A percentile compares a stretch with the other conserved stretches of the same genome.
phyloP scores from a whole-genome alignment of 2,797 vertebrate genomes.

The Iguana delicatissima region DNA sequence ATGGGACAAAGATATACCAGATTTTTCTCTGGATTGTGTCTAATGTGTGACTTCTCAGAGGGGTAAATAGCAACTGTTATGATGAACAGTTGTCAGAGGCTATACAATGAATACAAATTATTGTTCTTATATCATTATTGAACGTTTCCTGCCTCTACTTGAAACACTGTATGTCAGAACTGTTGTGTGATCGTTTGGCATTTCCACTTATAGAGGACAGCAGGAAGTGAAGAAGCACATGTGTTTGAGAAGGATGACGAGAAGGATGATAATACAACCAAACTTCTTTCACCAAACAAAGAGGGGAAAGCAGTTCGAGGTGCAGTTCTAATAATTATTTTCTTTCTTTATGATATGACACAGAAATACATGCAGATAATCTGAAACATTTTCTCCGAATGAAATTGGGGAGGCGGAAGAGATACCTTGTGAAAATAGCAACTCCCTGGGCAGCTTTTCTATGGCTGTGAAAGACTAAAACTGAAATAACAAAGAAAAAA shows the following conservation, averaged over 20 bases:
- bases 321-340: conserved; percentile 28
- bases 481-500: neutral
- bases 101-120: neutral
- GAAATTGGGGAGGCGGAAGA: neutral
- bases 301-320: neutral
- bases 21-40: neutral
- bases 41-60: neutral
- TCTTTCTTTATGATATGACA: neutral
- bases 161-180: conserved; percentile 1
- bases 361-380: neutral
- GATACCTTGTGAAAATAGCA: neutral
- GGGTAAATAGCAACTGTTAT: neutral
- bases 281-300: conserved; percentile 32
- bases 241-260: neutral
- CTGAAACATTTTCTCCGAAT: neutral
- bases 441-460: neutral
- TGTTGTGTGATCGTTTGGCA: neutral
- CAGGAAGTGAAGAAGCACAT: conserved; percentile 35
- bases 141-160: conserved; percentile 2
- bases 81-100: conserved; percentile 15
- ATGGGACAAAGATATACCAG: neutral
- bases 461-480: neutral
- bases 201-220: neutral
- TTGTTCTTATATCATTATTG: conserved; percentile 21
- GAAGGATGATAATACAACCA: conserved; percentile 31